phyloP scores from a whole-genome alignment of 2,113 vertebrate species.

The Saimiri boliviensis region DNA sequence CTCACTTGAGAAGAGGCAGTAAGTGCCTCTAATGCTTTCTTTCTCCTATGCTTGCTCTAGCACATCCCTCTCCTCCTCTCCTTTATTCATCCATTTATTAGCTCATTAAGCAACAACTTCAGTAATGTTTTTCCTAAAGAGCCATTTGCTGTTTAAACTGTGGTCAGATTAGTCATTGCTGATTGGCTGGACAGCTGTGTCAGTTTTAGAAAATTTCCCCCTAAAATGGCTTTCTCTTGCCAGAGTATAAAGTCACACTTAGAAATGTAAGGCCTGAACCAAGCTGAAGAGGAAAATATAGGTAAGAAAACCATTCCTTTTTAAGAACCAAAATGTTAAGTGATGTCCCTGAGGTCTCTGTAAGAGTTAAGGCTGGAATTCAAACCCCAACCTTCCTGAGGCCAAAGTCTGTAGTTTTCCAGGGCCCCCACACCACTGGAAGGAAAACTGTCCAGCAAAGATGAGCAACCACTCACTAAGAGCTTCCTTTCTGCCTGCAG shows the following conservation, averaged over 20 bases:
- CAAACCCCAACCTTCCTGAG: background rate
- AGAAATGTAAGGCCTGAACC: constrained; percentile 9
- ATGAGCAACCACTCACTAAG: background rate
- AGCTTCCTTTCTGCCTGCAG: background rate
- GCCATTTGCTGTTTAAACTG: background rate
- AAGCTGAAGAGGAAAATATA: constrained; percentile 1
- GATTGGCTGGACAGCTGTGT: background rate
- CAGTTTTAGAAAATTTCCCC: background rate
- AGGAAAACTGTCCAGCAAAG: background rate
- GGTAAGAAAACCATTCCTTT: constrained; percentile 27
- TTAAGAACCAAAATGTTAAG: constrained; percentile 48
- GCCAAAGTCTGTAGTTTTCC: constrained; percentile 3
- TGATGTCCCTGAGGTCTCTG: background rate
- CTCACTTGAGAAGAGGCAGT: background rate
- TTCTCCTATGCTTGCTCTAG: background rate
- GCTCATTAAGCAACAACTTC: background rate
- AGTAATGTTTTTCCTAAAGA: constrained; percentile 28
- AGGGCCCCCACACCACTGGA: background rate
- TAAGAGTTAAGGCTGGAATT: background rate
- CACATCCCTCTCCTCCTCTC: background rate
- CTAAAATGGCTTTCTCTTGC: background rate
- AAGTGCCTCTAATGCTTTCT: background rate
- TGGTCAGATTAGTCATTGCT: background rate
- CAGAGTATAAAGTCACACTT: background rate
- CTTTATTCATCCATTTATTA: background rate